These are phyloP conservation scores for Dorcus parallelipipedus DNA, from an alignment of 2,888 invertebrate genomes.

Conservation along the genomic window DNA sequence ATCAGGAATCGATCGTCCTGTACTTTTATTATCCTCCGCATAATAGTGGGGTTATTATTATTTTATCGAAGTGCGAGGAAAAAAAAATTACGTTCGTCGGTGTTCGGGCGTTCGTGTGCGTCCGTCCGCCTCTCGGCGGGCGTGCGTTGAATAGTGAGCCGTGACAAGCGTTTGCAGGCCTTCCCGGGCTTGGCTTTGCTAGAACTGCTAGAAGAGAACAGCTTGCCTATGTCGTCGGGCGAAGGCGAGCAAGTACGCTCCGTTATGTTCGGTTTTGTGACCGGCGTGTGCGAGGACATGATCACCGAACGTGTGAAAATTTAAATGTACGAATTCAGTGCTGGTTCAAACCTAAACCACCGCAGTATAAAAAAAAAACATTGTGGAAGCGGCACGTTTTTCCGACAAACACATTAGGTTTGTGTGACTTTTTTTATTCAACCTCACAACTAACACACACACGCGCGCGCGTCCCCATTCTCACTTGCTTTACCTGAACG, in stretches of 20 bases:
- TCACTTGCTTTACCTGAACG: conserved; percentile 7
- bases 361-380: no score
- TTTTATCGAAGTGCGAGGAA: conserved; percentile 3
- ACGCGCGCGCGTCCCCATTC: neutral
- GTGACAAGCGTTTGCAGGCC: conserved; percentile 28
- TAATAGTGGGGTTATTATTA: conserved; percentile 1
- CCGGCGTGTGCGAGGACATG: conserved; percentile 11
- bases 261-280: conserved; percentile 11
- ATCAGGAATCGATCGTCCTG: conserved; percentile 1
- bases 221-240: conserved; percentile 17
- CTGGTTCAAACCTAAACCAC: no score
- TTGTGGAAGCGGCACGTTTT: no score
- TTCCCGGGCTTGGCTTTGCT: conserved; percentile 31
- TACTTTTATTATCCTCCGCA: conserved; percentile 1
- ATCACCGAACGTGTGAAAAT: conserved; percentile 8
- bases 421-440: conserved; percentile 1
- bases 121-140: conserved; percentile 23
- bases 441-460: no score
- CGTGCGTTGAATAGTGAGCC: conserved; percentile 30
- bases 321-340: conserved; percentile 3
- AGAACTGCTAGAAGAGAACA: conserved; percentile 22
- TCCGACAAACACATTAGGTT: no score
- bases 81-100: conserved; percentile 19
- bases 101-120: conserved; percentile 27
- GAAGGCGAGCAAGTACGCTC: conserved; percentile 9